Percentiles rank a stretch among this genome's conserved stretches.
Evolutionary conservation across 2,113 vertebrate species (phyloP).

Genomic region (Eira barbara): DNA sequence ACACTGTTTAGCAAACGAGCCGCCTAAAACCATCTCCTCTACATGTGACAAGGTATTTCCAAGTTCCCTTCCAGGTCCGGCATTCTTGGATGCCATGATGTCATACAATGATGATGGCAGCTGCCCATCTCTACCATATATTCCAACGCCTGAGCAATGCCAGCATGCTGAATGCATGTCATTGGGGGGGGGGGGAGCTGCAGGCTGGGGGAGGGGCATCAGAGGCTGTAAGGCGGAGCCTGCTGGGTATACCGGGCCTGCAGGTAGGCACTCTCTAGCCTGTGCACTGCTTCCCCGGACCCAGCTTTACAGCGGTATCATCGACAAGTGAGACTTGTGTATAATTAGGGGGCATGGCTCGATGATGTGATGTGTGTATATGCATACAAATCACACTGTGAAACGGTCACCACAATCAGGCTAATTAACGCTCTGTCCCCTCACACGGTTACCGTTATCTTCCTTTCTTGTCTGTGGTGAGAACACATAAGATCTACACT

Average conservation of each 20-base stretch:
- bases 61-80: not conserved
- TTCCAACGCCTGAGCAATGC: not conserved
- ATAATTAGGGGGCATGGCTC: not conserved
- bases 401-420: not conserved
- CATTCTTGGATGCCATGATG: not conserved
- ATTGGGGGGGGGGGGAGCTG: not conserved
- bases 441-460: not conserved
- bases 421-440: not conserved
- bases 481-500: not conserved
- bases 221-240: not conserved
- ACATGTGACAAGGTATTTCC: not conserved
- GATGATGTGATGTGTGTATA: not conserved
- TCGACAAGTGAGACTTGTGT: not conserved
- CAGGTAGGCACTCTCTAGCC: not conserved
- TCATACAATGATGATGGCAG: not conserved
- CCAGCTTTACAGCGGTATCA: not conserved
- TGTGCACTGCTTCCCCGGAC: fast-evolving
- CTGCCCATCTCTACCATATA: not conserved
- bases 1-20: not conserved
- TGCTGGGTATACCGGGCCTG: not conserved
- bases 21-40: not conserved
- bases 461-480: not conserved
- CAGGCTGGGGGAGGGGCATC: not conserved
- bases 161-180: not conserved
- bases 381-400: too few species aligned